A percentile compares a stretch with the other conserved stretches of the same genome.
These are phyloP conservation scores for Megamerina dolium DNA, from an alignment of 2,888 invertebrate species.

Conservation along the genomic window DNA sequence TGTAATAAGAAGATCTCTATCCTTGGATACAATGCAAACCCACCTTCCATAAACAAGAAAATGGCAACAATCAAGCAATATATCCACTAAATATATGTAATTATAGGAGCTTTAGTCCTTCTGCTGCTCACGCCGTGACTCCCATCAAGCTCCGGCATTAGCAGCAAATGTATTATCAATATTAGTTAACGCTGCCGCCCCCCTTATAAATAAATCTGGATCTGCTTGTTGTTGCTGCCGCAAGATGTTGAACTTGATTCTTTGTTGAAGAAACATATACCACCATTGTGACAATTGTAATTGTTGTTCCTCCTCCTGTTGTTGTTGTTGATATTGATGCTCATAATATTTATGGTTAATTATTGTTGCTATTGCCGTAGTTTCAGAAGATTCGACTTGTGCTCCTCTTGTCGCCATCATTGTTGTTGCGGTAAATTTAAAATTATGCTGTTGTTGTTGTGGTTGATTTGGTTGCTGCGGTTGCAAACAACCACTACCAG, in stretches of 20 bases:
- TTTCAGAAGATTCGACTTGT: slow-evolving; percentile 3
- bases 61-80: no score
- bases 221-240: slow-evolving; percentile 5
- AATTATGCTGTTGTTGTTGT: slow-evolving; percentile 6
- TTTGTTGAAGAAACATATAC: slow-evolving; percentile 45
- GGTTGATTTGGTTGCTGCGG: slow-evolving; percentile 4
- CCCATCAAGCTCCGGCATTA: neutral
- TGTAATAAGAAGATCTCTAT: no score
- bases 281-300: slow-evolving; percentile 41
- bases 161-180: slow-evolving; percentile 1
- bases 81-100: no score
- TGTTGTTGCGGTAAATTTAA: slow-evolving; percentile 4
- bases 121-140: no score
- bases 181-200: slow-evolving; percentile 3
- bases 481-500: slow-evolving; percentile 4
- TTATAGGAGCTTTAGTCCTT: no score
- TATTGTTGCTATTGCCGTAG: slow-evolving; percentile 13
- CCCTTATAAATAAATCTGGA: no score
- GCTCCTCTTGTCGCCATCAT: slow-evolving; percentile 7
- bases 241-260: slow-evolving; percentile 21
- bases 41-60: no score
- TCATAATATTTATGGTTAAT: slow-evolving; percentile 16
- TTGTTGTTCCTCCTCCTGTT: no score
- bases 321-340: slow-evolving; percentile 8
- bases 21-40: no score